These are phyloP conservation scores for Diglossa cyanea DNA, from an alignment of 2,797 vertebrate species.

Conservation along the genomic window DNA sequence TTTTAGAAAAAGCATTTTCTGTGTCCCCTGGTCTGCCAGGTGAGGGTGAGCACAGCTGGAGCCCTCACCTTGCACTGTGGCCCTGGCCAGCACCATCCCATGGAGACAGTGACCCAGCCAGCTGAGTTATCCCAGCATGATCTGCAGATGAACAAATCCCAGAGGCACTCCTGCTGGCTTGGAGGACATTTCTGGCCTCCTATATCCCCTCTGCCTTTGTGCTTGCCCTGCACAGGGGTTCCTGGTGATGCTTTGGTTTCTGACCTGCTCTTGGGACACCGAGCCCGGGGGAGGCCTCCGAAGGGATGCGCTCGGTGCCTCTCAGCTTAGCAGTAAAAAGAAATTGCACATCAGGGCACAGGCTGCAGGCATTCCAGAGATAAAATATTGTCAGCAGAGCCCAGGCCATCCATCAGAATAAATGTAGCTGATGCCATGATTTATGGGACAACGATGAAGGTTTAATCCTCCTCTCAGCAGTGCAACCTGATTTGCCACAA, in stretches of 20 bases:
- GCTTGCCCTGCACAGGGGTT: neutral
- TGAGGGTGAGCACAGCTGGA: neutral
- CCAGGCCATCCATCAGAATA: slow-evolving; percentile 38
- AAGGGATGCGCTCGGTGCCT: accelerated
- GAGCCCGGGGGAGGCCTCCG: accelerated
- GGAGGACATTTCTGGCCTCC: neutral
- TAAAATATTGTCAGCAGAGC: slow-evolving; percentile 31
- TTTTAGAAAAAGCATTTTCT: neutral
- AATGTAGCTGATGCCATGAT: slow-evolving; percentile 52
- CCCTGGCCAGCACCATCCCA: neutral
- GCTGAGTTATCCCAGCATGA: accelerated
- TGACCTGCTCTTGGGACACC: neutral
- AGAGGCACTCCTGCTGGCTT: neutral
- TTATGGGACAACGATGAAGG: slow-evolving; percentile 58
- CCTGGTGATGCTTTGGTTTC: neutral
- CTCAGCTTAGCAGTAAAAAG: neutral
- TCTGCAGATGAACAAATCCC: neutral
- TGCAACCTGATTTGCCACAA: slow-evolving; percentile 38
- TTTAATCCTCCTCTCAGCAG: slow-evolving; percentile 61
- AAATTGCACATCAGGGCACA: slow-evolving; percentile 7
- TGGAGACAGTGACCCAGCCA: neutral
- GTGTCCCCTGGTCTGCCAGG: neutral
- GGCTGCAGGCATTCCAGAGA: neutral
- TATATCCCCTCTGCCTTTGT: neutral
- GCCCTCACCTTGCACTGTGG: accelerated